Conservation (phyloP, 2,888 invertebrate species). For the Drosophila yooni region DNA sequence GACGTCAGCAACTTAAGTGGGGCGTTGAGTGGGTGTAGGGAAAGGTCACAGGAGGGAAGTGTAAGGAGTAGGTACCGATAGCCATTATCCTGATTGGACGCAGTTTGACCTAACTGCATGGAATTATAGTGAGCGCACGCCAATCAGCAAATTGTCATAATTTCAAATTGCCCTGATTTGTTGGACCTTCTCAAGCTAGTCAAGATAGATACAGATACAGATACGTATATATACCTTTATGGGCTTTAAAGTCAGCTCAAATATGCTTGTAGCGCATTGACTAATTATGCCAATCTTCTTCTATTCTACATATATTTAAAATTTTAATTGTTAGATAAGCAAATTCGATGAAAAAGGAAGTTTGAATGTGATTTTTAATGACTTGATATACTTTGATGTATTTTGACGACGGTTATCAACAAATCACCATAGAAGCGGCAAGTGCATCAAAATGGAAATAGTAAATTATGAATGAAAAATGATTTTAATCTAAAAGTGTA, state of each 20-base stretch:
- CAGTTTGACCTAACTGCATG: slow-evolving; percentile 12
- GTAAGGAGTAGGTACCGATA: neutral
- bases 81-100: slow-evolving; percentile 4
- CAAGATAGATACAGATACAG: neutral
- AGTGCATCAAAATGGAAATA: neutral
- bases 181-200: neutral
- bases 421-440: neutral
- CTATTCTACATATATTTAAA: neutral
- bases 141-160: slow-evolving; percentile 1
- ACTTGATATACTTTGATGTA: neutral
- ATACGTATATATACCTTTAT: neutral
- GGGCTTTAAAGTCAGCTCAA: neutral
- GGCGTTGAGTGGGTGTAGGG: neutral
- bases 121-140: neutral
- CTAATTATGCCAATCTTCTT: no score
- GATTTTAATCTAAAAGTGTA: neutral
- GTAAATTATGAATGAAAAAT: neutral
- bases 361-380: neutral
- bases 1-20: slow-evolving; percentile 60
- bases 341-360: neutral
- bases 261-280: neutral
- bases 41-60: neutral
- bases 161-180: neutral
- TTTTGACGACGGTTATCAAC: neutral
- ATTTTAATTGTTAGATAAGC: neutral